phyloP scores from a whole-genome alignment of 2,888 invertebrate genomes.

The Boloria selene region DNA sequence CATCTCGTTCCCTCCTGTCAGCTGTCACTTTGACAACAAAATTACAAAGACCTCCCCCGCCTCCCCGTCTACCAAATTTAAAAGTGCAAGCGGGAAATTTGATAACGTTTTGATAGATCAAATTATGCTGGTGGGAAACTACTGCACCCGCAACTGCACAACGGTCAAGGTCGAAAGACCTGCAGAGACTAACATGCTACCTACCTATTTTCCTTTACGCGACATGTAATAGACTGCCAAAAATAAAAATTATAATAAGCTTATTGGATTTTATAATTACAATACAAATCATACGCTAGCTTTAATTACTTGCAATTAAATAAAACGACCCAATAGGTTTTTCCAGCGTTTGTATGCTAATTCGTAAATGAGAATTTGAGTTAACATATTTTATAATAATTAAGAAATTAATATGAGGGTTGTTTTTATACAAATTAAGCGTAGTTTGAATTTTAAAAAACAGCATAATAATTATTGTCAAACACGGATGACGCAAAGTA shows the following conservation, averaged over 20 bases:
- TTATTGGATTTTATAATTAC: too few species aligned
- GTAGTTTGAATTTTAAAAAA: slow-evolving; percentile 3
- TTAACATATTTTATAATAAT: slow-evolving; percentile 16
- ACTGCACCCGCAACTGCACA: slow-evolving; percentile 41
- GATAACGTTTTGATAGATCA: slow-evolving; percentile 25
- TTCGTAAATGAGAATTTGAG: background rate
- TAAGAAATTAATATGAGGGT: slow-evolving; percentile 14
- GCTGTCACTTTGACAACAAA: slow-evolving; percentile 59
- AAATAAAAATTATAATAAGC: background rate
- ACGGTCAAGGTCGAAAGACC: slow-evolving; percentile 46
- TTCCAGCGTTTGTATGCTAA: background rate
- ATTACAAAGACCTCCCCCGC: slow-evolving; percentile 32
- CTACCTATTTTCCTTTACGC: slow-evolving; percentile 8
- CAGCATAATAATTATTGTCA: slow-evolving; percentile 24
- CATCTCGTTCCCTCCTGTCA: slow-evolving; percentile 28
- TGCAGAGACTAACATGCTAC: slow-evolving; percentile 33
- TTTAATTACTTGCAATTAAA: slow-evolving; percentile 8
- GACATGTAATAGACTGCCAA: background rate
- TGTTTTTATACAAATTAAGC: slow-evolving; percentile 5
- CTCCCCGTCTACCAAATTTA: slow-evolving; percentile 1
- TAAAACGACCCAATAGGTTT: background rate
- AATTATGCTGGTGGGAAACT: slow-evolving; percentile 27
- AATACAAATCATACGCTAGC: background rate
- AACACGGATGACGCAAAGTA: slow-evolving; percentile 47
- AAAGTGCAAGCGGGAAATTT: slow-evolving; percentile 14